Evolutionary conservation across 2,888 invertebrate genomes (phyloP), one percentile per base, ranked within the genome.

Genomic region (Andrena hattorfiana): DNA sequence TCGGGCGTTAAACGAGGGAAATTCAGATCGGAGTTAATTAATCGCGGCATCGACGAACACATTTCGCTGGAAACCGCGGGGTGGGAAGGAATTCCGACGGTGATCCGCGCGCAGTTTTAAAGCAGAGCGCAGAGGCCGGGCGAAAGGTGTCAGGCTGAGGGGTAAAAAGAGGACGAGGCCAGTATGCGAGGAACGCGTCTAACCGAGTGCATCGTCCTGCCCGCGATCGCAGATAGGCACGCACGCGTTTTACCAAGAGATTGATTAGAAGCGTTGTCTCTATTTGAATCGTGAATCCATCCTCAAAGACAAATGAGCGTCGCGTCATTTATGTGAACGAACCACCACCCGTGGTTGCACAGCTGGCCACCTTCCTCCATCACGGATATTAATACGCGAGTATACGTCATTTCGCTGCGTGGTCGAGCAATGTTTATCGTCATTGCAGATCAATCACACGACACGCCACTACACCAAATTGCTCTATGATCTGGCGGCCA

Each of bases 241-340:
- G 85, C 84, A 86, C 85, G 86, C 85, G 85, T 81, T 84, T 85
- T 80, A 85, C 83, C 81, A 62, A 79, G 89, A 92, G 92, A 93
- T 93, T 92, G 92, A 93, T 93, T 90, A 87, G 89, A 66, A 83
- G 83, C 87, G 87, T 89, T 90, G 85, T 89, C 89, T 90, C 89
- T 88, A 87, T 91, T 91, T 86, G 90, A 92, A 92, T 90, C 87
- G 90, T 89, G 89, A 89, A 92, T 92, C 90, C 90, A 91, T 91
- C 83, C 89, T 87, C 90, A 85, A 91, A 93, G 93, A 93, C 93
- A 93, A 93, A 93, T 92, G 93, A 91, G 90, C 87, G 85, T 85
- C 90, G 89, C 89, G 90, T 90, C 91, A 90, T 92, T 92, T 90
- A 91, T 89, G 90, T 85, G 91, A 84, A 74, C 80, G 79, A 85